phyloP scores from a whole-genome alignment of 35 echinoderm and acorn worm species.

The Hemicentrotus pulcherrimus region DNA sequence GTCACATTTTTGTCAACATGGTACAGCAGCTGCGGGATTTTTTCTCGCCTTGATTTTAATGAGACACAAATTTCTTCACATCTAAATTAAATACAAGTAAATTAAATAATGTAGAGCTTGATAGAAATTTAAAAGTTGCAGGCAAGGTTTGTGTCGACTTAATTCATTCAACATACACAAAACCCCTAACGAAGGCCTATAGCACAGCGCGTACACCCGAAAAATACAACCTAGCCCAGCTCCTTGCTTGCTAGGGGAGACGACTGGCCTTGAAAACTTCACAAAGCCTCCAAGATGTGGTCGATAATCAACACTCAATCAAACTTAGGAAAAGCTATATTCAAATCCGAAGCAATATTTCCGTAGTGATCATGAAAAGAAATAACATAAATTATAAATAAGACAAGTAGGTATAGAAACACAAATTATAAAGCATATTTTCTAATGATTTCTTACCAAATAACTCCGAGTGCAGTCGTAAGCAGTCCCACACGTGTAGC shows the following conservation, averaged over 20 bases:
- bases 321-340: neutral
- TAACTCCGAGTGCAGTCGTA: neutral
- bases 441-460: neutral
- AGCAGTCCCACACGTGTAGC: slow-evolving; percentile 7
- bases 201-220: neutral
- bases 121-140: neutral
- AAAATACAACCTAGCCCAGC: neutral
- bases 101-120: no score
- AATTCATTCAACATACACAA: neutral
- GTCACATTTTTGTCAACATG: no score
- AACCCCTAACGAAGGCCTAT: neutral
- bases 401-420: neutral
- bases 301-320: neutral
- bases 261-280: slow-evolving; percentile 8
- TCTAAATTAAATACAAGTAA: no score
- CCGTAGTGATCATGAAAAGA: neutral
- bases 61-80: no score
- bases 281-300: neutral
- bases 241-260: neutral
- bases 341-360: neutral
- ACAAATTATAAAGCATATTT: neutral
- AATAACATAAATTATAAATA: neutral
- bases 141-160: neutral
- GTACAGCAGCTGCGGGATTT: no score
- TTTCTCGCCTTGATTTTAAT: no score